Evolutionary conservation across 2,797 vertebrate genomes (phyloP).

Genomic region (Sebastes paucispinis): DNA sequence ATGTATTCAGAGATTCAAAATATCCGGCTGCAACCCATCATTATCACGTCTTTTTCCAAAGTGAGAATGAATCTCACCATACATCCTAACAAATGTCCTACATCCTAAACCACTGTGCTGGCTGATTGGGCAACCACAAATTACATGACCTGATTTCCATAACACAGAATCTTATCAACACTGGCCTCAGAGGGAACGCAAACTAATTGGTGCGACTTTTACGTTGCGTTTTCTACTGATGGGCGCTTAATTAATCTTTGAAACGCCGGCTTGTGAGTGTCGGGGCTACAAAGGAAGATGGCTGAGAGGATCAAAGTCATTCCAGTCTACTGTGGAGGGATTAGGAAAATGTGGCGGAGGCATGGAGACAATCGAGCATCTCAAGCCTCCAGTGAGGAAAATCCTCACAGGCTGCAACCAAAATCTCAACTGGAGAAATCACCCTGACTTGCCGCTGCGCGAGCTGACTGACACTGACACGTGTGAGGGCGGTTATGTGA

Average conservation of each 20-base stretch:
- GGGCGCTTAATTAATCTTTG: constrained; percentile 70
- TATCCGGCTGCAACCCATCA: background rate
- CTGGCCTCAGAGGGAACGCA: constrained; percentile 59
- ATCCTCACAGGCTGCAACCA: constrained; percentile 49
- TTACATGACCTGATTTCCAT: constrained; percentile 70
- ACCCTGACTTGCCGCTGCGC: constrained; percentile 12
- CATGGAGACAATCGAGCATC: constrained; percentile 53
- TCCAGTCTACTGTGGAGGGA: constrained; percentile 56
- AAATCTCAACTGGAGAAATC: constrained; percentile 51
- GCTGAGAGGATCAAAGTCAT: constrained; percentile 66
- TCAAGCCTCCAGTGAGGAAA: constrained; percentile 41
- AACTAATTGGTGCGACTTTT: constrained; percentile 67
- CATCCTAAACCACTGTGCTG: constrained; percentile 19
- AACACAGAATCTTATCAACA: constrained; percentile 61
- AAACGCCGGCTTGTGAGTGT: constrained; percentile 34
- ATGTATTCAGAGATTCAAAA: background rate
- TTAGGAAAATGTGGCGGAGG: constrained; percentile 67
- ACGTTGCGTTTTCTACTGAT: constrained; percentile 51
- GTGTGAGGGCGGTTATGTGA: constrained; percentile 58
- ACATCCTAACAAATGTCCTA: constrained; percentile 21
- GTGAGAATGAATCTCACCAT: constrained; percentile 2
- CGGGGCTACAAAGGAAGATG: constrained; percentile 56
- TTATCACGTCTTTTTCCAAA: background rate
- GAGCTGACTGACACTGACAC: constrained; percentile 52
- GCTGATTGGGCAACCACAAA: constrained; percentile 56